Conservation (phyloP, 2,888 invertebrate genomes). For the Heterodera filipjevi region DNA sequence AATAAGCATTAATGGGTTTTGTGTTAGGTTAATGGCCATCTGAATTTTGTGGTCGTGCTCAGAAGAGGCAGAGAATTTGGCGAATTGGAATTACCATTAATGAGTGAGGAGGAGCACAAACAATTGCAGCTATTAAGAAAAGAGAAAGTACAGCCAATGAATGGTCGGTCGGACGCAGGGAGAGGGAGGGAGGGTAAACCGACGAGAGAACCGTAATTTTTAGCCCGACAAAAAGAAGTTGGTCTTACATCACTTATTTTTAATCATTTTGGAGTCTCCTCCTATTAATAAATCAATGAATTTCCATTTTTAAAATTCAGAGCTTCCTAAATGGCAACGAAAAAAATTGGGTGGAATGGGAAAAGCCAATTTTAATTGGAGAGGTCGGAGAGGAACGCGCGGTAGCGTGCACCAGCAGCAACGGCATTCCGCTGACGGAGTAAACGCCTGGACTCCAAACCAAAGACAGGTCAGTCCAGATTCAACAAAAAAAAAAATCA, state of each 20-base stretch:
- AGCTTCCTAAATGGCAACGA: not conserved
- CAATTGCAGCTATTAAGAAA: not conserved
- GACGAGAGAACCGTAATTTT: too few relatives aligned
- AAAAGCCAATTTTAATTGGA: not conserved
- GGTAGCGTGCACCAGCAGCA: not conserved
- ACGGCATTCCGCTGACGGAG: not conserved
- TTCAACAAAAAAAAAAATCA: too few relatives aligned
- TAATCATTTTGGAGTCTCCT: too few relatives aligned
- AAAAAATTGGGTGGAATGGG: not conserved
- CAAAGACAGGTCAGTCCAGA: not conserved
- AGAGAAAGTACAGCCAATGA: not conserved
- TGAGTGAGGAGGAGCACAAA: conserved; percentile 24
- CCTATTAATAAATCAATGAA: too few relatives aligned
- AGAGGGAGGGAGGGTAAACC: not conserved
- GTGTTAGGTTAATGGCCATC: conserved; percentile 17
- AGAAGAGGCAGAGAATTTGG: conserved; percentile 14
- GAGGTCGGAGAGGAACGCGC: not conserved
- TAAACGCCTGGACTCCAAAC: not conserved
- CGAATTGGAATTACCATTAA: conserved; percentile 22
- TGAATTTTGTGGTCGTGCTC: conserved; percentile 21
- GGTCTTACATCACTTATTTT: too few relatives aligned
- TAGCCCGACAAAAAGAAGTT: too few relatives aligned
- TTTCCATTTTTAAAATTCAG: not conserved
- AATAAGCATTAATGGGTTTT: too few relatives aligned
- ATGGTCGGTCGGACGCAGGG: not conserved